Base-by-base conservation (phyloP, 2,113 vertebrate genomes). In the Symphodus melops region DNA sequence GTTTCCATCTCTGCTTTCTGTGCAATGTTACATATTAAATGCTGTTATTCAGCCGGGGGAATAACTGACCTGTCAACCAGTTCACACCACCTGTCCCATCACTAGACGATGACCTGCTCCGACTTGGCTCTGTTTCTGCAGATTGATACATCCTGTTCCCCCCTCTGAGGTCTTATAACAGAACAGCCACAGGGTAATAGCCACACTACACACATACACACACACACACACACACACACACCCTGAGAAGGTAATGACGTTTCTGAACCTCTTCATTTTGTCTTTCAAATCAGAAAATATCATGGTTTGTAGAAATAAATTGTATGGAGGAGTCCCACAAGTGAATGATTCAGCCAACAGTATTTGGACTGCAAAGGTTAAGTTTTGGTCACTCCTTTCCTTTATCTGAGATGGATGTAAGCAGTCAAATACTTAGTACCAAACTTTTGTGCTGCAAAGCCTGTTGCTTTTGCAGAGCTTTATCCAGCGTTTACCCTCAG, bases 31-130 rank as follows among this genome's bases (percentile, higher is more conserved):
- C 86, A 90, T 87, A 86, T 91, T 86, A 90, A 86, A 86, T 20
- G 82, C 86, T 92, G 91, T 92, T 91, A 92, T 92, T 92, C 90
- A 91, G 88, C 77, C 54, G 52, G 56, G 70, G 88, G 88, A 92
- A 88, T 93, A 90, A 93, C 90, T 92, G 91, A 92, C 82, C 88
- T 93, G 93, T 93, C 90, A 93, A 36, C 77, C 19, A 75, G 69
- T 79, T 75, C 81, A 80, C 21, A 69, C 86, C 85, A 77, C 57
- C 62, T 39, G 71, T 58, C 75, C 87, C 75, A 81, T 91, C 90
- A 90, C 36, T 51, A 64, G 65, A 74, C 46, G 44, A 49, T 36
- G 52, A 51, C 61, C 59, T 23, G 62, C 68, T 71, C 57, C 42
- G 6, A 63, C 52, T 41, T 51, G 20, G 42, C 81, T 77, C 78